Conservation (phyloP, 2,797 vertebrate genomes). For the Numenius phaeopus region DNA sequence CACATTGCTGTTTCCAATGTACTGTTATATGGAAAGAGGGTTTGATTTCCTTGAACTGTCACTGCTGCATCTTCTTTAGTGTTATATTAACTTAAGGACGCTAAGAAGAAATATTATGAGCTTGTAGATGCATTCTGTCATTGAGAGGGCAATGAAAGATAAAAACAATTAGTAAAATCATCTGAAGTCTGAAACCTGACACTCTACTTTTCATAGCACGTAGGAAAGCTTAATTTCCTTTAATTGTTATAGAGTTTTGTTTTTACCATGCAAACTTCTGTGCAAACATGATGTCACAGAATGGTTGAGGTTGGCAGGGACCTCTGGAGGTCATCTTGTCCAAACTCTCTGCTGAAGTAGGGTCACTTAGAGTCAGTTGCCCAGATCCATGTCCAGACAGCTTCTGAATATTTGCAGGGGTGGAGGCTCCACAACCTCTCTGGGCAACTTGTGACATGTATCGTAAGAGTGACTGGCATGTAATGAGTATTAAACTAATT, state of each 20-base stretch:
- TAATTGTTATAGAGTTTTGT: neutral
- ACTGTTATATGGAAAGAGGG: neutral
- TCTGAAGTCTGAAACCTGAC: neutral
- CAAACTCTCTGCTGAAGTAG: neutral
- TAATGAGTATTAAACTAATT: neutral
- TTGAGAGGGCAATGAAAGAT: neutral
- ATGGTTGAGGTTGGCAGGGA: neutral
- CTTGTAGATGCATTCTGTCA: neutral
- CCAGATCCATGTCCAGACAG: neutral
- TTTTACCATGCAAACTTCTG: neutral
- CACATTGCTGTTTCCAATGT: neutral
- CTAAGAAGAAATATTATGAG: neutral
- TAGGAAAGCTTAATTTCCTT: neutral
- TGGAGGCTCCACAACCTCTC: neutral
- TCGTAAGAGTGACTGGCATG: neutral
- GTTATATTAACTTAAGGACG: neutral
- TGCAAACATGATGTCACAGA: neutral
- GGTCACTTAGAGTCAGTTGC: neutral
- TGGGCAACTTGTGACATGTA: neutral
- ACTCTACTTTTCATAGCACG: neutral
- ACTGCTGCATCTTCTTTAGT: neutral
- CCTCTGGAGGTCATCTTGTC: neutral
- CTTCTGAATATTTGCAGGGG: neutral
- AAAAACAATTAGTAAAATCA: neutral
- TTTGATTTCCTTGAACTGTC: neutral